A percentile compares a stretch with the other conserved stretches of the same genome.
These are phyloP conservation scores for Spea multiplicata DNA, from an alignment of 2,113 vertebrate genomes.

Conservation along the genomic window DNA sequence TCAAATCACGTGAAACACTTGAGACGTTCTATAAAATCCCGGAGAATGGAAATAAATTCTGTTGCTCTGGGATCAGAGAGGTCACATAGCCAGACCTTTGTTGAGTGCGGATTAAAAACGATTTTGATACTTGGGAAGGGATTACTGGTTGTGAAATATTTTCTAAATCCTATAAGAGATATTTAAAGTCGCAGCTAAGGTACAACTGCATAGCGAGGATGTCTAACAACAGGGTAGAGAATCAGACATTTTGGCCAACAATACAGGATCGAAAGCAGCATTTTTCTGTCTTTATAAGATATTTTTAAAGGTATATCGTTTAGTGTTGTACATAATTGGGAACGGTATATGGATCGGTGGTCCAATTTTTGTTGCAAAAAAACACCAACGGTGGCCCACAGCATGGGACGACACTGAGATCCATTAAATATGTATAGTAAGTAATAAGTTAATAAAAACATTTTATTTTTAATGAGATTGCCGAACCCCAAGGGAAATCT, in stretches of 20 bases:
- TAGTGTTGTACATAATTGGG: too few species aligned
- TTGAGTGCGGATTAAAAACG: conserved; percentile 41
- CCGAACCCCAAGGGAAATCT: too few species aligned
- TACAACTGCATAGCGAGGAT: conserved; percentile 9
- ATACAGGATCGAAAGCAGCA: background rate
- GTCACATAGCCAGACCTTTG: conserved; percentile 24
- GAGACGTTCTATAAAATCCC: background rate
- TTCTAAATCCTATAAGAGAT: conserved; percentile 39
- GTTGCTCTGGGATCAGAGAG: conserved; percentile 16
- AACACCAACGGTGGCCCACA: too few species aligned
- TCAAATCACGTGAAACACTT: background rate
- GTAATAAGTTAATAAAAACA: too few species aligned
- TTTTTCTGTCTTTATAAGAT: background rate
- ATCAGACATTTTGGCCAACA: background rate
- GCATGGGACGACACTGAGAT: too few species aligned
- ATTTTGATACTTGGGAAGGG: conserved; percentile 43
- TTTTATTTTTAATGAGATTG: too few species aligned
- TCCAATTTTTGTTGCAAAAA: too few species aligned
- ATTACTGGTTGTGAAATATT: conserved; percentile 42
- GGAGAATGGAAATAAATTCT: background rate
- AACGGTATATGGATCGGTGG: too few species aligned
- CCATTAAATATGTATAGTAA: too few species aligned
- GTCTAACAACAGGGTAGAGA: background rate
- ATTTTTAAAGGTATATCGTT: too few species aligned
- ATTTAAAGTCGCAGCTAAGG: conserved; percentile 36